Evolutionary conservation across 2,888 invertebrate genomes (phyloP).

Genomic region (Acrobasis repandana): DNA sequence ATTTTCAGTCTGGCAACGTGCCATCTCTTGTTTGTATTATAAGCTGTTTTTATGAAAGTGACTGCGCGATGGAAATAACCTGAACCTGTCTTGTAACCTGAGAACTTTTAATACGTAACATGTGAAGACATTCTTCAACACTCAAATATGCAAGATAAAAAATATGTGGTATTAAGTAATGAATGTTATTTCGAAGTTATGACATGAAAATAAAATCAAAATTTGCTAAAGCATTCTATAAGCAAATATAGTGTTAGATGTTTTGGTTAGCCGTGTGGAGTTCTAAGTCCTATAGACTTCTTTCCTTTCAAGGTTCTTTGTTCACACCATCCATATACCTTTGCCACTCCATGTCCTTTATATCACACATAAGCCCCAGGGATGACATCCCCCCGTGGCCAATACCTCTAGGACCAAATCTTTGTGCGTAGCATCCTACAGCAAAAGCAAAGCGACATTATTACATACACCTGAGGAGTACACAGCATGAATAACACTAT

Average conservation of each 20-base stretch:
- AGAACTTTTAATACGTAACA: constrained; percentile 59
- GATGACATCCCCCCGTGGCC: constrained; percentile 95
- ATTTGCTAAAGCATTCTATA: constrained; percentile 65
- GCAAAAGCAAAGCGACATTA: constrained; percentile 74
- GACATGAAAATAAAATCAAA: constrained; percentile 35
- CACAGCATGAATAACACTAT: constrained; percentile 46
- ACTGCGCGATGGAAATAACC: constrained; percentile 81
- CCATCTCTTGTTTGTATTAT: constrained; percentile 83
- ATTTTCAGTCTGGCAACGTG: constrained; percentile 75
- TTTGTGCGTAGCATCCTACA: constrained; percentile 97
- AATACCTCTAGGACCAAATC: constrained; percentile 96
- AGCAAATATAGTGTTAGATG: constrained; percentile 56
- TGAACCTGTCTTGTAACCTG: constrained; percentile 79
- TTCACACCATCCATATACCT: constrained; percentile 79
- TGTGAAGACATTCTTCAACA: constrained; percentile 31
- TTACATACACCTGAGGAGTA: constrained; percentile 59
- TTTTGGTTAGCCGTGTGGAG: constrained; percentile 42
- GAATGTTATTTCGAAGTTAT: constrained; percentile 31
- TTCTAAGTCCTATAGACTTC: constrained; percentile 52
- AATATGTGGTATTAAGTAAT: constrained; percentile 37
- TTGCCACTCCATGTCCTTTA: constrained; percentile 89
- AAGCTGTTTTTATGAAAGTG: constrained; percentile 83
- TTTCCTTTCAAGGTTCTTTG: constrained; percentile 41
- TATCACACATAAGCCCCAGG: constrained; percentile 92
- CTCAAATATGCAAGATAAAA: constrained; percentile 29